phyloP scores from a whole-genome alignment of 2,888 invertebrate species.

The Vandiemenella viatica region DNA sequence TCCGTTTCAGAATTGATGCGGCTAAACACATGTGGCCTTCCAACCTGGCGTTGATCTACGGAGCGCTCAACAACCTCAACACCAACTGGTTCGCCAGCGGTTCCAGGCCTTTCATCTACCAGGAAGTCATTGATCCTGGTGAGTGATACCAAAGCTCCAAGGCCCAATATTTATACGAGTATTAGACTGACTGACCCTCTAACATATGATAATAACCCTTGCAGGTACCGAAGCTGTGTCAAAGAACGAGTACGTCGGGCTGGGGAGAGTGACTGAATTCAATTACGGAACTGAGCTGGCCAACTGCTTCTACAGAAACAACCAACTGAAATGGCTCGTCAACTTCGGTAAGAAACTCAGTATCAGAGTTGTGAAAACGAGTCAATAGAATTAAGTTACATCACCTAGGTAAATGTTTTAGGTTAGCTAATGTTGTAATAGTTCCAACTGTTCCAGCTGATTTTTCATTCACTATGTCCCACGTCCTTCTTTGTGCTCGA shows the following conservation, averaged over 20 bases:
- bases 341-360: constrained; percentile 40
- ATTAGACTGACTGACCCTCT: too few relatives aligned
- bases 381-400: too few relatives aligned
- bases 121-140: constrained; percentile 67
- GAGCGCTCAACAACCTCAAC: constrained; percentile 43
- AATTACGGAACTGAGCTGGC: constrained; percentile 38
- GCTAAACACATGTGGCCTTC: constrained; percentile 67
- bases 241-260: constrained; percentile 21
- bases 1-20: constrained; percentile 59
- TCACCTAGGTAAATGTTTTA: too few relatives aligned
- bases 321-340: constrained; percentile 44
- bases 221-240: constrained; percentile 3
- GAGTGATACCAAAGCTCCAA: too few relatives aligned
- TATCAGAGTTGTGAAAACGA: too few relatives aligned
- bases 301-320: constrained; percentile 38
- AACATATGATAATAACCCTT: too few relatives aligned
- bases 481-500: too few relatives aligned
- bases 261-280: constrained; percentile 67
- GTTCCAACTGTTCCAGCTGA: too few relatives aligned
- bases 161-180: too few relatives aligned
- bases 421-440: too few relatives aligned
- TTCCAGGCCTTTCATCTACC: constrained; percentile 49
- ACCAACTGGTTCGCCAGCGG: constrained; percentile 44
- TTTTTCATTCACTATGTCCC: too few relatives aligned
- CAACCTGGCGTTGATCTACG: constrained; percentile 51